Evolutionary conservation across 2,888 invertebrate species (phyloP), one percentile per base, ranked within the genome.

Genomic region (Lydus trimaculatus): DNA sequence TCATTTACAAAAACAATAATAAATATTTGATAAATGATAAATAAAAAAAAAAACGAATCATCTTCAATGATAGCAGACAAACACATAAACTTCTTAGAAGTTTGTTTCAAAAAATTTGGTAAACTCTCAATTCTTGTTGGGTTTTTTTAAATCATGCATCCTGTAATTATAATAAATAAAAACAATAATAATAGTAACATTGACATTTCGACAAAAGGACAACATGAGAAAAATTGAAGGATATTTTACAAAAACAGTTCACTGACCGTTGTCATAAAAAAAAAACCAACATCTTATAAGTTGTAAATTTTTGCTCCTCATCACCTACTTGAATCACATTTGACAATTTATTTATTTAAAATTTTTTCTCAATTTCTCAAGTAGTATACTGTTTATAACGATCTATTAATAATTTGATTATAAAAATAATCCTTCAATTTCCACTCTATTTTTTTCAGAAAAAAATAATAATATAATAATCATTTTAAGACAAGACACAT

Each of bases 1-100:
- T 63, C 64, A 67, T 67, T 61, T 65, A 65, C 31, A 36, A n/a
- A 3, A 67, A 59, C 15, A 61, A 36, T 61, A 43, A 43, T 43
- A 36, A 36, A 36, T 36, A 36, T 43, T 17, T 43, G 5, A 43
- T 17, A 17, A 13, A 36, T 31, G 31, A 43, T 43, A 31, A 17
- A 65, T n/a, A 56, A 23, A 25, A 62, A 58, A 62, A 17, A 66
- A 31, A 65, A 60, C 36, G 58, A 64, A 43, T 61, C 58, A 65
- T 33, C 31, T 61, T 31, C 31, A 6, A 17, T 17, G 5, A n/a
- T 43, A 43, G 43, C 43, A 17, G 17, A 43, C 43, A n/a, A 17
- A 43, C 43, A 43, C 17, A n/a, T n/a, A 43, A 43, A 17, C 7
- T 33, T 33, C 11, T 33, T 6, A 9, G 33, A 33, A 33, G 1